Conservation (phyloP, 2,113 vertebrate genomes). For the Hypocryptadius cinnamomeus region DNA sequence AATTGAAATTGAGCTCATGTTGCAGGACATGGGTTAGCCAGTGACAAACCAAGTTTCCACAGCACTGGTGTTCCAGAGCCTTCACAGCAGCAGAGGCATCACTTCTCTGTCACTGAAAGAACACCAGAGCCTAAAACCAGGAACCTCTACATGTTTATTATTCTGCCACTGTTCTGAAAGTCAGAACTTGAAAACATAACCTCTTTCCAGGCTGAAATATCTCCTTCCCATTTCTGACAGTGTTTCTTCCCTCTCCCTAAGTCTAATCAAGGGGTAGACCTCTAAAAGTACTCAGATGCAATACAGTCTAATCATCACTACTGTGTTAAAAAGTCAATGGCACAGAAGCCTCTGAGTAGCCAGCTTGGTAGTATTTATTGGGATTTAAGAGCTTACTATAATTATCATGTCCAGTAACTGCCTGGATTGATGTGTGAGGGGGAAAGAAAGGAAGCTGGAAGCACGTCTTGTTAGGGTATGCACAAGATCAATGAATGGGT, state of each 20-base stretch:
- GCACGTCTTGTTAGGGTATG: not conserved
- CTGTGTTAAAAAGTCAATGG: not conserved
- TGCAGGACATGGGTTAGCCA: not conserved
- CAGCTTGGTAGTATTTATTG: constrained; percentile 24
- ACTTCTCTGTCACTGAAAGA: not conserved
- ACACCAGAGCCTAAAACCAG: not conserved
- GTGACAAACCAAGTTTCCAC: not conserved
- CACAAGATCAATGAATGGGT: not conserved
- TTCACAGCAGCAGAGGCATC: not conserved
- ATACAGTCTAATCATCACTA: not conserved
- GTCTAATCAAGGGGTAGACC: not conserved
- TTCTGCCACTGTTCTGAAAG: not conserved
- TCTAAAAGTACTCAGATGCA: not conserved
- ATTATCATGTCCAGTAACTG: constrained; percentile 22
- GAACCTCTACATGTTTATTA: not conserved
- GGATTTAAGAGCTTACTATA: constrained; percentile 34
- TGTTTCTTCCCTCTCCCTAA: not conserved
- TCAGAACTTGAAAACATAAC: not conserved
- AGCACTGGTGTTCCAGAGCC: not conserved
- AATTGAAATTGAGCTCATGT: not conserved
- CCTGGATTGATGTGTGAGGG: not conserved
- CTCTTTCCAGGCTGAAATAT: not conserved
- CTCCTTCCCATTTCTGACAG: not conserved
- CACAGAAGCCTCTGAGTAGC: not conserved
- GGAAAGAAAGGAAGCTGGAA: not conserved